phyloP scores from a whole-genome alignment of 2,797 vertebrate genomes.

The Phrynocephalus guinanensis region DNA sequence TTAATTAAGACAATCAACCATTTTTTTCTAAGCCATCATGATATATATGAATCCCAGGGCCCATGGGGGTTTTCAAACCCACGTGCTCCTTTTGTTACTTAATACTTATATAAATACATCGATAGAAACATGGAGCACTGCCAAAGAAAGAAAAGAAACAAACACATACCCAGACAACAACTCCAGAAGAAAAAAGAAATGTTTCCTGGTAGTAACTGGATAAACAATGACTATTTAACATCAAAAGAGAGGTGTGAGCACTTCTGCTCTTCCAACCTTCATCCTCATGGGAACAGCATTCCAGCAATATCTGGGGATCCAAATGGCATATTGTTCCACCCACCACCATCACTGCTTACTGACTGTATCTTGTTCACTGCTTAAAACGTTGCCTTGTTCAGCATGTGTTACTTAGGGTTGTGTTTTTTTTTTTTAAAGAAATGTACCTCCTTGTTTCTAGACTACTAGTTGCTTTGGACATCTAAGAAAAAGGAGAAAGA shows the following conservation, averaged over 20 bases:
- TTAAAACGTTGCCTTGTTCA: background rate
- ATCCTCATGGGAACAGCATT: background rate
- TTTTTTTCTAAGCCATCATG: background rate
- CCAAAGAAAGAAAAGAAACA: background rate
- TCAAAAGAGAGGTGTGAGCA: too few relatives aligned
- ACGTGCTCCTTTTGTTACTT: background rate
- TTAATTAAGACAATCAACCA: background rate
- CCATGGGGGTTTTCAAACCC: too few relatives aligned
- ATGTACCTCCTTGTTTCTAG: background rate
- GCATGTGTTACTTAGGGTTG: background rate
- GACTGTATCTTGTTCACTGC: background rate
- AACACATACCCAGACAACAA: background rate
- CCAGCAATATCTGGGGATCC: too few relatives aligned
- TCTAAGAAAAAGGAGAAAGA: background rate
- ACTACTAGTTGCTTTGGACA: background rate
- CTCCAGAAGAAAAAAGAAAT: background rate
- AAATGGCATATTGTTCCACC: too few relatives aligned
- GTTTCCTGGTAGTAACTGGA: background rate
- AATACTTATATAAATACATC: background rate
- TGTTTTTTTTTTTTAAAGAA: background rate
- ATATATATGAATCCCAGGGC: background rate
- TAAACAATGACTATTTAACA: background rate
- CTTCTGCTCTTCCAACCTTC: too few relatives aligned
- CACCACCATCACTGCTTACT: too few relatives aligned
- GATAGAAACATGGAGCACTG: background rate